A percentile compares a stretch with the other conserved stretches of the same genome.
Evolutionary conservation across 2,888 invertebrate species (phyloP).

Genomic region (Luffia ferchaultella): DNA sequence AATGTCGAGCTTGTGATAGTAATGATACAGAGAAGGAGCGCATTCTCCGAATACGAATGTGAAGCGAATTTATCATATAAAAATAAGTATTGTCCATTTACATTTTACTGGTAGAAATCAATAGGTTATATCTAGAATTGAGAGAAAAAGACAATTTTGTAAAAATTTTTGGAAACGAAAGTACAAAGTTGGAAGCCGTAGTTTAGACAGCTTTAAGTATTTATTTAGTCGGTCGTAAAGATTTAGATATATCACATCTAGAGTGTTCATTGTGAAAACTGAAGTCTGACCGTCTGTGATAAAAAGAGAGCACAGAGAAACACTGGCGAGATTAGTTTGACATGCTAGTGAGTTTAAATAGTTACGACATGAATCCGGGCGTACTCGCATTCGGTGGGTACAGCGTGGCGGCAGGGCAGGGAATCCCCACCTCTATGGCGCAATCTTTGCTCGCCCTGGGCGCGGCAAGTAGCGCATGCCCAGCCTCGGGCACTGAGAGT

Average conservation of each 20-base stretch:
- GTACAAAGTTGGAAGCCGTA: neutral
- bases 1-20: slow-evolving; percentile 10
- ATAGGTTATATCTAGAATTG: neutral
- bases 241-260: neutral
- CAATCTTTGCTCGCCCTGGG: slow-evolving; percentile 17
- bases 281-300: slow-evolving; percentile 30
- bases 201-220: neutral
- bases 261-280: slow-evolving; percentile 30
- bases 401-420: slow-evolving; percentile 25
- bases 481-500: slow-evolving; percentile 26
- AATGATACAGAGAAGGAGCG: slow-evolving; percentile 5
- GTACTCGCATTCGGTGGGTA: slow-evolving; percentile 37
- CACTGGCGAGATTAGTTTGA: neutral
- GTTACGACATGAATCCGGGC: slow-evolving; percentile 39
- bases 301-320: slow-evolving; percentile 15
- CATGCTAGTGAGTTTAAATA: slow-evolving; percentile 51
- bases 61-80: slow-evolving; percentile 5
- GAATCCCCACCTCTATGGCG: slow-evolving; percentile 8
- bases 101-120: neutral
- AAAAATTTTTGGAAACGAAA: neutral
- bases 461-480: slow-evolving; percentile 17
- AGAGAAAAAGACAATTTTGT: neutral
- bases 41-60: slow-evolving; percentile 3
- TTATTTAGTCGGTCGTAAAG: neutral
- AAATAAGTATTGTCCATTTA: neutral